These are phyloP conservation scores for Hirtodrosophila trivittata DNA, from an alignment of 2,888 invertebrate species.

Conservation along the genomic window DNA sequence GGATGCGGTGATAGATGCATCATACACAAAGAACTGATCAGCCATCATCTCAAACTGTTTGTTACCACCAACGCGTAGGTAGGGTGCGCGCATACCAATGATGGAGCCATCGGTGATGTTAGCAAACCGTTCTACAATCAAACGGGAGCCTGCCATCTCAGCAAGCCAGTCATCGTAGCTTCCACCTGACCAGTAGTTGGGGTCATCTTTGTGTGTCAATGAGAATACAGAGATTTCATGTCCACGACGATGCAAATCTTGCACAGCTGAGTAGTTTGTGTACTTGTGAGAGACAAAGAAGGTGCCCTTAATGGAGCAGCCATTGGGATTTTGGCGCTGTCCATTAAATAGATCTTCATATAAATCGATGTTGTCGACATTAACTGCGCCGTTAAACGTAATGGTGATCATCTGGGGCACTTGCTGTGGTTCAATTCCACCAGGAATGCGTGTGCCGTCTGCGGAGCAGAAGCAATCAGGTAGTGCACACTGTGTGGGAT, in stretches of 20 bases:
- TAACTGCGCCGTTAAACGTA: slow-evolving; percentile 96
- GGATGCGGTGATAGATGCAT: slow-evolving; percentile 96
- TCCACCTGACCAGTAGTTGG: slow-evolving; percentile 94
- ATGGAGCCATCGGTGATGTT: slow-evolving; percentile 96
- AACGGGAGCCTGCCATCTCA: slow-evolving; percentile 95
- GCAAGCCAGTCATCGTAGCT: slow-evolving; percentile 96
- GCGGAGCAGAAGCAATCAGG: slow-evolving; percentile 97
- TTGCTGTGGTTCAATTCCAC: slow-evolving; percentile 91
- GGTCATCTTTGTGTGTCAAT: slow-evolving; percentile 95
- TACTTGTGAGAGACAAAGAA: slow-evolving; percentile 97
- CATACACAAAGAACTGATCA: slow-evolving; percentile 96
- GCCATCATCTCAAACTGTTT: slow-evolving; percentile 99
- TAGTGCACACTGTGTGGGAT: slow-evolving; percentile 93
- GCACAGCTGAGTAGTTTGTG: slow-evolving; percentile 94
- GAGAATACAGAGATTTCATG: slow-evolving; percentile 97
- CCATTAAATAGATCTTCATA: slow-evolving; percentile 96
- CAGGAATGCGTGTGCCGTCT: slow-evolving; percentile 95
- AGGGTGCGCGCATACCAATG: slow-evolving; percentile 94
- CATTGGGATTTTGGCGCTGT: slow-evolving; percentile 93
- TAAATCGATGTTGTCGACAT: slow-evolving; percentile 95
- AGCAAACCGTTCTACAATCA: slow-evolving; percentile 94
- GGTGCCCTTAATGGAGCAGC: slow-evolving; percentile 94
- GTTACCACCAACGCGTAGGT: slow-evolving; percentile 95
- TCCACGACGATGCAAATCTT: slow-evolving; percentile 94
- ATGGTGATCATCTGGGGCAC: slow-evolving; percentile 97